Evolutionary conservation across 2,113 vertebrate species (phyloP), one percentile per base, ranked within the genome.

Genomic region (Antechinus flavipes): DNA sequence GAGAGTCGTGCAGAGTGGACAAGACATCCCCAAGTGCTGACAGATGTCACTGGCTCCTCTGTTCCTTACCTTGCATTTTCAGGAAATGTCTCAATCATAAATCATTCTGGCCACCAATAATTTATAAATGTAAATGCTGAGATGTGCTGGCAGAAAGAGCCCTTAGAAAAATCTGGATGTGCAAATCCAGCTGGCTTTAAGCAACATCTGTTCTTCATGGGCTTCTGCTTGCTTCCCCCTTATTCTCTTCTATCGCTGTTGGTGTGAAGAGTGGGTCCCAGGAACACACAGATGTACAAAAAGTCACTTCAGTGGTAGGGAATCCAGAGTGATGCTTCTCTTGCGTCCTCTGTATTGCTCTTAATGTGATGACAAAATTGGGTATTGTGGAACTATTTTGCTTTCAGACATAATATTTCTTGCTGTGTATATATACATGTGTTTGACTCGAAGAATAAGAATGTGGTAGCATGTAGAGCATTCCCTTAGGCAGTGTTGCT

Each of bases 1-100:
- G 97, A 94, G 92, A 98, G 97, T 97, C 97, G 97, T 98, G 96
- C 96, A 97, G 92, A 96, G 90, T 94, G 94, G 96, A 96, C 68
- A 96, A 26, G 95, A 95, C 91, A 42, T 47, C 9, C 0, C 91
- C 26, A 94, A 97, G 52, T 76, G 61, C 61, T 76, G 90, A 35
- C 92, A 93, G 90, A 97, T 95, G 94, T 97, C 92, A 14, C 0
- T 54, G 55, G 56, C 76, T 95, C 4, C 90, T 97, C 93, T 95
- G n/a, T 90, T 68, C 55, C 61, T 97, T 49, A 94, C 12, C 47
- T 96, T 96, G 0, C 54, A 12, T 96, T 95, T 52, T 96, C 49
- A 47, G 93, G 90, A 53, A 91, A 46, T 93, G 91, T 76, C 95
- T 93, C 6, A 97, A 92, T 97, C 94, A 97, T 95, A 96, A 97